Conservation (phyloP, 2,888 invertebrate genomes). For the Lasioglossum leucozonium region DNA sequence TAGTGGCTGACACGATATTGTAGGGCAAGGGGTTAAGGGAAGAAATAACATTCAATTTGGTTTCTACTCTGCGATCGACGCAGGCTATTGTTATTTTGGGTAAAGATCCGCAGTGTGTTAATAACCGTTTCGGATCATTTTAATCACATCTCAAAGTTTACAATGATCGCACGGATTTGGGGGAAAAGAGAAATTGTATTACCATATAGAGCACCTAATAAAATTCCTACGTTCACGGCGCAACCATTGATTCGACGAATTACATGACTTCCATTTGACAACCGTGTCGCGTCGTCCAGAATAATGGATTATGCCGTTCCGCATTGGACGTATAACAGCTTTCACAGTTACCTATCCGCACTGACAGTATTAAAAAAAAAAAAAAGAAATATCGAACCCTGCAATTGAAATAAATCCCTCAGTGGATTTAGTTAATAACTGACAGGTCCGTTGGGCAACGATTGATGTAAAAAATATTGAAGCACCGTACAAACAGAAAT, state of each 20-base stretch:
- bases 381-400: background rate
- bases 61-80: too few relatives aligned
- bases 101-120: too few relatives aligned
- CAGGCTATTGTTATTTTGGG: background rate
- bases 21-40: too few relatives aligned
- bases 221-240: background rate
- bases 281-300: background rate
- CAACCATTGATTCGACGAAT: background rate
- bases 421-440: slow-evolving; percentile 7
- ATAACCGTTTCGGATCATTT: background rate
- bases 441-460: background rate
- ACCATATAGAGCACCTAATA: background rate
- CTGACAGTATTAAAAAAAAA: background rate
- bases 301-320: background rate
- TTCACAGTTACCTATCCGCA: background rate
- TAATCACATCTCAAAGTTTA: background rate
- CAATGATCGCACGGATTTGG: background rate
- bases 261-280: slow-evolving; percentile 5
- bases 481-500: background rate
- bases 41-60: too few relatives aligned
- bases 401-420: slow-evolving; percentile 14
- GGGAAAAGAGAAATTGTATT: background rate
- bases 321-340: background rate
- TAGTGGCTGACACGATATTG: too few relatives aligned
- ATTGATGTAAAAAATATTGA: background rate